Evolutionary conservation across 2,888 invertebrate genomes (phyloP).

Genomic region (Thera britannica): DNA sequence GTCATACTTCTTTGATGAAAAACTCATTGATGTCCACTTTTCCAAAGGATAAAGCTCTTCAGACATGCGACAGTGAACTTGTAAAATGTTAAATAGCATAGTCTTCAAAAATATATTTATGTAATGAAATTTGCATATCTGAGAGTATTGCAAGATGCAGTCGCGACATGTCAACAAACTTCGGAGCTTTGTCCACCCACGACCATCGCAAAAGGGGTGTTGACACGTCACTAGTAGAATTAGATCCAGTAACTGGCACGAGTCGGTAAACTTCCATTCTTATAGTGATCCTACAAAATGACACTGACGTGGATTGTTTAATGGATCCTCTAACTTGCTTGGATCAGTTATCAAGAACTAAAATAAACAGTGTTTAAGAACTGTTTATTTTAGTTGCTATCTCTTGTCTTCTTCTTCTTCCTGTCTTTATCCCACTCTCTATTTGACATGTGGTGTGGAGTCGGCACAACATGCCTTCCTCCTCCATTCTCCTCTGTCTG

Average conservation of each 20-base stretch:
- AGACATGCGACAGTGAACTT: conserved; percentile 33
- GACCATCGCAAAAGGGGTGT: conserved; percentile 17
- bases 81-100: conserved; percentile 25
- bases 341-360: neutral
- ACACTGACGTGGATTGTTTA: neutral
- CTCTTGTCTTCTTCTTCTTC: too few species aligned
- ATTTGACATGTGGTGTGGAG: too few species aligned
- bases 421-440: too few species aligned
- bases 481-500: too few species aligned
- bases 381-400: too few species aligned
- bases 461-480: too few species aligned
- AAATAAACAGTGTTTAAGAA: too few species aligned
- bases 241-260: neutral
- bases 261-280: neutral
- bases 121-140: conserved; percentile 39
- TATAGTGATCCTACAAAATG: neutral
- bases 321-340: neutral
- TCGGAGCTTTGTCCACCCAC: conserved; percentile 37
- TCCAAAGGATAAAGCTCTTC: conserved; percentile 13
- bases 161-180: conserved; percentile 42
- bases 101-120: conserved; percentile 33
- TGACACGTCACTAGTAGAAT: conserved; percentile 11
- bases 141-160: conserved; percentile 35
- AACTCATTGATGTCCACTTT: conserved; percentile 7
- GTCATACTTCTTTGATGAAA: conserved; percentile 22